Conservation (phyloP, 2,113 vertebrate species). For the Tupaia chinensis region DNA sequence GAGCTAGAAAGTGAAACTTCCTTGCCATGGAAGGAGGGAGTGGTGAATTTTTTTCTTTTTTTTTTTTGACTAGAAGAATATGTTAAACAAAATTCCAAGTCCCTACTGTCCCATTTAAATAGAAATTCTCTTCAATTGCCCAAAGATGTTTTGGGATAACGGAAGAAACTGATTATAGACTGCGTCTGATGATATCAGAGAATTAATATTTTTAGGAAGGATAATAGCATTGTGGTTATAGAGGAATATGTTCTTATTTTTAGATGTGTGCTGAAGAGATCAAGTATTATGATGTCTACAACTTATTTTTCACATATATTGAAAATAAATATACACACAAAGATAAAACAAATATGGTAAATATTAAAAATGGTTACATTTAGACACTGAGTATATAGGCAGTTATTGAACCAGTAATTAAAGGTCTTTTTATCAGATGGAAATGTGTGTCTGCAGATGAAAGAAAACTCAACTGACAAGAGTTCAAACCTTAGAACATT, state of each 20-base stretch:
- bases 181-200: background rate
- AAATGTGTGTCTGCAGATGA: background rate
- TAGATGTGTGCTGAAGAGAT: background rate
- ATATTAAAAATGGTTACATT: constrained; percentile 2
- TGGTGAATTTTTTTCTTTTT: background rate
- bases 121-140: constrained; percentile 11
- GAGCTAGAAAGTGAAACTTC: background rate
- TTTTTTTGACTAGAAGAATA: constrained; percentile 26
- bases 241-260: constrained; percentile 22
- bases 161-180: background rate
- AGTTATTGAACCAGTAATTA: background rate
- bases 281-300: background rate
- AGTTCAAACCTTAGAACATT: background rate
- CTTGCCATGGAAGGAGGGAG: background rate
- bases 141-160: background rate
- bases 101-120: constrained; percentile 16
- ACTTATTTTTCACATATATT: background rate
- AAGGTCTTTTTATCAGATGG: background rate
- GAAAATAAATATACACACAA: background rate
- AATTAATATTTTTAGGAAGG: background rate
- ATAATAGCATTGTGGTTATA: background rate
- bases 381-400: background rate
- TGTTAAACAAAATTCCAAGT: background rate
- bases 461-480: background rate
- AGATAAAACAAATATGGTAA: background rate